Evolutionary conservation across 1,140 invertebrate species (phyloP).

Genomic region (Bombus huntii): DNA sequence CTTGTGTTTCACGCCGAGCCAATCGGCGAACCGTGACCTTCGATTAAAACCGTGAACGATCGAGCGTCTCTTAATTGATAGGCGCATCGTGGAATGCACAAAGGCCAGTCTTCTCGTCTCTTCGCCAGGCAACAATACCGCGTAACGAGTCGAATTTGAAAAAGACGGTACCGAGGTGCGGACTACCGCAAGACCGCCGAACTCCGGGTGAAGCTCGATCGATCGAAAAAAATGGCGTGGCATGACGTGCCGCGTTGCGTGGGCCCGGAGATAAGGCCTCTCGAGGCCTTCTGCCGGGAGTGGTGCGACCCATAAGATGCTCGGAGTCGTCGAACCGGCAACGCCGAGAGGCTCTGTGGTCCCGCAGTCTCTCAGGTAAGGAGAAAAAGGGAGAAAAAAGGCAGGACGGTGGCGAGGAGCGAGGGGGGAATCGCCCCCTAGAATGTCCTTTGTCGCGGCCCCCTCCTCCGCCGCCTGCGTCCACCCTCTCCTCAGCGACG

Average conservation of each 20-base stretch:
- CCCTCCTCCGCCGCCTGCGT: constrained; percentile 17
- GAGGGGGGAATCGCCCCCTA: constrained; percentile 65
- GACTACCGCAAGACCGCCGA: not conserved
- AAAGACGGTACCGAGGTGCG: not conserved
- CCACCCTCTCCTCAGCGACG: constrained; percentile 52
- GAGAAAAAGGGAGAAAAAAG: constrained; percentile 54
- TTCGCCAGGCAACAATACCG: not conserved
- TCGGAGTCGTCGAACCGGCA: constrained; percentile 72
- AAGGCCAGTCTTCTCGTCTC: not conserved
- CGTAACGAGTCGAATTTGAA: constrained; percentile 5
- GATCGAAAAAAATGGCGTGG: constrained; percentile 50
- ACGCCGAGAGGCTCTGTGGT: constrained; percentile 66
- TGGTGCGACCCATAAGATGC: constrained; percentile 49
- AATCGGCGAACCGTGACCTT: not conserved
- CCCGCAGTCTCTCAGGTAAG: constrained; percentile 64
- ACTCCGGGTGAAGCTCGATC: constrained; percentile 24
- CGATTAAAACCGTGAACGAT: not conserved
- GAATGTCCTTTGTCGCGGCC: constrained; percentile 78
- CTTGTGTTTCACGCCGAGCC: not conserved
- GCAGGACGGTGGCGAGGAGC: not conserved
- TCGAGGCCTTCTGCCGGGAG: not conserved
- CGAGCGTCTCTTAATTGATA: constrained; percentile 29
- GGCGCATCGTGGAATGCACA: not conserved
- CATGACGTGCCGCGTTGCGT: constrained; percentile 47
- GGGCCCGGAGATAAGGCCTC: constrained; percentile 56